Percentiles rank a stretch among this genome's conserved stretches.
Conservation (phyloP, 2,797 vertebrate genomes). For the Microctenopoma steveboyesi region DNA sequence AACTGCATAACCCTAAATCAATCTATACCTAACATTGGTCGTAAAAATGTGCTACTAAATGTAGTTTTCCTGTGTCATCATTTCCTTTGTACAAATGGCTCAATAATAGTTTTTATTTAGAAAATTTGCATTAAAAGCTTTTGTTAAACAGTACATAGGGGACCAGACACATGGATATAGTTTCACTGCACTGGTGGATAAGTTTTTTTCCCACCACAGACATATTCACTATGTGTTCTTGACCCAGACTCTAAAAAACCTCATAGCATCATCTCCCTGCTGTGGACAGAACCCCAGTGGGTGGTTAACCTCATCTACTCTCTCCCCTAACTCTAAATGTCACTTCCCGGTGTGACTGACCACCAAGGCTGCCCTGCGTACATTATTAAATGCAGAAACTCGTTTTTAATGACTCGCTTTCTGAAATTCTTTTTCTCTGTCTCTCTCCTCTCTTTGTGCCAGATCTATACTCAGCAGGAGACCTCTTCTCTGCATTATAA, state of each 20-base stretch:
- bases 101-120: no score
- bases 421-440: not conserved
- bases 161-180: slow-evolving; percentile 17
- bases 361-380: slow-evolving; percentile 53
- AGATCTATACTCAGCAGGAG: slow-evolving; percentile 52
- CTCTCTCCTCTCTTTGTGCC: not conserved
- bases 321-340: slow-evolving; percentile 60
- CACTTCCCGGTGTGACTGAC: slow-evolving; percentile 56
- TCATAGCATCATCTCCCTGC: slow-evolving; percentile 28
- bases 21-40: no score
- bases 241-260: slow-evolving; percentile 22
- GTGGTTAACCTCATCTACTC: slow-evolving; percentile 63
- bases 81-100: no score
- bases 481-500: slow-evolving; percentile 49
- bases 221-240: slow-evolving; percentile 23
- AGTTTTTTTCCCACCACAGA: slow-evolving; percentile 4
- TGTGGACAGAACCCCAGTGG: slow-evolving; percentile 56
- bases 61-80: no score
- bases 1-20: no score
- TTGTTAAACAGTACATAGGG: not conserved
- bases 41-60: no score
- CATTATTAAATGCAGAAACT: slow-evolving; percentile 68
- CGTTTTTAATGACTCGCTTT: slow-evolving; percentile 43
- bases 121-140: no score
- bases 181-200: slow-evolving; percentile 23